These are phyloP conservation scores for Trematocara variabile DNA, from an alignment of 2,113 vertebrate genomes.

Conservation along the genomic window DNA sequence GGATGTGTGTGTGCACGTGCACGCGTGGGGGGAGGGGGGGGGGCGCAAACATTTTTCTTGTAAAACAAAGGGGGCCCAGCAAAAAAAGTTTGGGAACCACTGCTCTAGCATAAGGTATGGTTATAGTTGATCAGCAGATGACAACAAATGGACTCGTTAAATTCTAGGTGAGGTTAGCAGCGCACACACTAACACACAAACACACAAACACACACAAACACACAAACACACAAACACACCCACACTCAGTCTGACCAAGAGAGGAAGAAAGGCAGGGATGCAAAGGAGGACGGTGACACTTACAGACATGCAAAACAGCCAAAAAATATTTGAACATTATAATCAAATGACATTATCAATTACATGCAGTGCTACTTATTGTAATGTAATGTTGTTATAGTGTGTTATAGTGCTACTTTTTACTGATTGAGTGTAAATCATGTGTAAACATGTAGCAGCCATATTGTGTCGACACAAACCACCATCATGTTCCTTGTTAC, in stretches of 20 bases:
- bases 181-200: neutral
- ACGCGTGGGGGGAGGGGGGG: no score
- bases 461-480: neutral
- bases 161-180: neutral
- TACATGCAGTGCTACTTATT: neutral
- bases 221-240: neutral
- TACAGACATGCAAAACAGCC: neutral
- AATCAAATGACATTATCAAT: neutral
- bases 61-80: no score
- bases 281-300: neutral
- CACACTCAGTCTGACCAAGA: neutral
- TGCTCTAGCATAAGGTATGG: neutral
- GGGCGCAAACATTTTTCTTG: no score
- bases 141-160: rapidly evolving
- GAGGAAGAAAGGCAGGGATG: neutral
- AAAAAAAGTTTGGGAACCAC: no score
- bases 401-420: neutral
- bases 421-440: neutral
- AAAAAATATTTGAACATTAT: neutral
- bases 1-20: no score
- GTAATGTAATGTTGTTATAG: neutral
- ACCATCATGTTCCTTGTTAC: neutral
- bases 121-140: neutral
- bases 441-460: neutral
- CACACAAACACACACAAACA: neutral